Evolutionary conservation across 2,888 invertebrate genomes (phyloP), one percentile per base, ranked within the genome.

Genomic region (Sphaeridia pumilis): DNA sequence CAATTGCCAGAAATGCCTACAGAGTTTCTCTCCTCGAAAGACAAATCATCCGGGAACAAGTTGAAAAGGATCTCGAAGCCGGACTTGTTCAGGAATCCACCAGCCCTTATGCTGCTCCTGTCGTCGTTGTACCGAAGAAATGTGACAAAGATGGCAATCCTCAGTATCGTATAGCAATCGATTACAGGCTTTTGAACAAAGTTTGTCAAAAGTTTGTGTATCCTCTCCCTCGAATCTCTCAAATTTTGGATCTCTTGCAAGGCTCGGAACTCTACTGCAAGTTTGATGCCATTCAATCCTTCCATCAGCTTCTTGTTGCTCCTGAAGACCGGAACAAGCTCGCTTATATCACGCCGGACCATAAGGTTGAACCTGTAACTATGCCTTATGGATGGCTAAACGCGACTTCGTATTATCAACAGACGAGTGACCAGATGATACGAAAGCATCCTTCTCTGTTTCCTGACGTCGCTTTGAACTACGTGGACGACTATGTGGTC

Each of bases 81-180:
- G 46, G 46, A 24, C n/a, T 52, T 12, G 41, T 52, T 46, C 4
- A 38, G 25, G 25, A 31, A 22, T 44, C 44, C 12, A 28, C 31
- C 3, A 31, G 31, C 4, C 50, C 50, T 17, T 51, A 34, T 43
- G 44, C 44, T 4, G 31, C 50, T n/a, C 34, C 43, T 4, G 43
- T 43, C 12, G 50, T 50, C 12, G 2, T 44, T 10, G 44, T 50
- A 14, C 51, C 51, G 5, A 51, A 51, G 45, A 51, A 51, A 21
- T 14, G 5, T 14, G 5, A 14, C 7, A 38, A 38, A 17, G 51
- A 51, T 36, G 51, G 51, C 24, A 45, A 21, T 12, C 26, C 31
- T 24, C 38, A 38, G 38, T 38, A 38, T 17, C n/a, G 51, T 25
- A 17, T 51, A 21, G 43, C 43, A 22, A 36, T 44, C 20, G 51